These are phyloP conservation scores for Penaeus chinensis DNA, from an alignment of 1,140 invertebrate species.

Conservation along the genomic window DNA sequence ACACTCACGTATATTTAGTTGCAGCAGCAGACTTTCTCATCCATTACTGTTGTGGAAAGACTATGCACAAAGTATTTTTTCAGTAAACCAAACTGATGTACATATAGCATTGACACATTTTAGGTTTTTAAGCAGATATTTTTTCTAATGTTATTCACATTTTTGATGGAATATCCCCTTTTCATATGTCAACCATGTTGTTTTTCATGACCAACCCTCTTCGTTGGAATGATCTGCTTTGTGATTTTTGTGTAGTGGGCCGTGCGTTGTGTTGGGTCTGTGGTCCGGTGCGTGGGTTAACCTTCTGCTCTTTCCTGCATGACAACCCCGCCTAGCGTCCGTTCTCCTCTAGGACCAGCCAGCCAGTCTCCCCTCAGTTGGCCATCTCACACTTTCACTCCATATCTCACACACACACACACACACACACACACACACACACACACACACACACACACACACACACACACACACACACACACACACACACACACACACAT, in stretches of 20 bases:
- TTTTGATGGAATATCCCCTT: constrained; percentile 53
- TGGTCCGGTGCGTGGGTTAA: constrained; percentile 43
- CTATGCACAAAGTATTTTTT: too few relatives aligned
- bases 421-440: neutral
- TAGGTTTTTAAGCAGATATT: constrained; percentile 30
- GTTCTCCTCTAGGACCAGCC: constrained; percentile 46
- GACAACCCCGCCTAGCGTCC: constrained; percentile 50
- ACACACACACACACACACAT: too few relatives aligned
- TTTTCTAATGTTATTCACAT: constrained; percentile 39
- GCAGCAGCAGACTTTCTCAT: neutral
- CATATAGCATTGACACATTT: constrained; percentile 1
- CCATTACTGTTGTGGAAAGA: too few relatives aligned
- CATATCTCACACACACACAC: neutral
- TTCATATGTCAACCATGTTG: constrained; percentile 53
- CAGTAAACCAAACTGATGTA: constrained; percentile 2
- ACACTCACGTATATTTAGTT: too few relatives aligned
- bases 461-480: too few relatives aligned
- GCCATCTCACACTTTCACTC: neutral
- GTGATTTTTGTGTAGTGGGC: constrained; percentile 58
- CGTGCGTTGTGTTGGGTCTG: constrained; percentile 54
- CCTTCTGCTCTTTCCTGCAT: constrained; percentile 51
- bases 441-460: too few relatives aligned
- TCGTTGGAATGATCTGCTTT: constrained; percentile 56
- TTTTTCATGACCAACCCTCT: constrained; percentile 47
- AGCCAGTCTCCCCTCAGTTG: constrained; percentile 42